Base-by-base conservation (phyloP, 2,113 vertebrate genomes). In the Perognathus longimembris region DNA sequence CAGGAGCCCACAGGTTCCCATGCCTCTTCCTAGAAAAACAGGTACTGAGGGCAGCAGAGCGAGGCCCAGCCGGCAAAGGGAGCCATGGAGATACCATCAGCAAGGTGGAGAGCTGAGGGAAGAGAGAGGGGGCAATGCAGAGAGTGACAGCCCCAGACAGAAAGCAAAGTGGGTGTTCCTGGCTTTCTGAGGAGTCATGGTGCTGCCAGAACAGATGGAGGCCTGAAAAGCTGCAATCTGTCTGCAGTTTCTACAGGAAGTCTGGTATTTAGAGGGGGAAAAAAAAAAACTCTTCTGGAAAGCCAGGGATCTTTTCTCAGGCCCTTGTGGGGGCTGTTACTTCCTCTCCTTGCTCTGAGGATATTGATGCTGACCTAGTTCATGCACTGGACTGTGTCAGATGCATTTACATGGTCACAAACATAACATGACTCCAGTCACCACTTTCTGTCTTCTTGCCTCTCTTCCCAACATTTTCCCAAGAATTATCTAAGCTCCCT, bases 181-280 rank as follows among this genome's bases (percentile, higher is more conserved):
- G 84, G 67, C 40, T 36, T n/a, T 69, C 57, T 5, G 0, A 11
- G 64, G 61, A 40, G 34, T 34, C 50, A 1, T 45, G 45, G 28
- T 67, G 28, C 84, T 59, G 34, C 18, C 32, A 32, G 70, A 85
- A 87, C 61, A 74, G 73, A 36, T n/a, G 67, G 67, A 85, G 63
- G 59, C 63, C 69, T 40, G 45, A 80, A 80, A 84, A 94, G 26
- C 50, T 77, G 18, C 38, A n/a, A 38, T 89, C 71, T 94, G 59
- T 84, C 57, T 73, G 85, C 54, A 21, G 45, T 50, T 81, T 77
- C 81, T 78, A 11, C 42, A 83, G 73, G 40, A 92, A 92, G 77
- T 30, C 85, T 61, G 67, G 30, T 30, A 91, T 85, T 82, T 78
- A 91, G 87, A 84, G 80, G n/a, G n/a, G n/a, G n/a, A n/a, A n/a